Conservation (phyloP, 2,888 invertebrate genomes). For the Teleiodes luculella region DNA sequence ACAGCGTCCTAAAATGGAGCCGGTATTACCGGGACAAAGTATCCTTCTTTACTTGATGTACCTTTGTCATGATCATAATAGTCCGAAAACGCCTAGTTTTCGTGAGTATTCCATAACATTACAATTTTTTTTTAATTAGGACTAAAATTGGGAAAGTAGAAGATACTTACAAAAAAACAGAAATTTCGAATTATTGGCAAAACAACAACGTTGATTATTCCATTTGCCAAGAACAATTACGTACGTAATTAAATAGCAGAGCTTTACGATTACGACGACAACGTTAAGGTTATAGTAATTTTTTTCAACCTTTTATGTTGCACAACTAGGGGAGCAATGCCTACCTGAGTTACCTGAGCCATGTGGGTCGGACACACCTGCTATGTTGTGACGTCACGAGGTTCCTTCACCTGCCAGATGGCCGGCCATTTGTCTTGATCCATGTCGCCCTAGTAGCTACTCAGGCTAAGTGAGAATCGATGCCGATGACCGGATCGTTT, state of each 20-base stretch:
- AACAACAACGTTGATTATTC: not conserved
- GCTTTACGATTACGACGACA: constrained; percentile 4
- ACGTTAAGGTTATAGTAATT: constrained; percentile 8
- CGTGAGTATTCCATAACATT: not conserved
- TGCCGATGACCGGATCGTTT: constrained; percentile 28
- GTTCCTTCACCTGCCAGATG: constrained; percentile 57
- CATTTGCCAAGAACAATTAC: constrained; percentile 2
- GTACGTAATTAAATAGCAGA: constrained; percentile 10
- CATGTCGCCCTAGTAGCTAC: constrained; percentile 34
- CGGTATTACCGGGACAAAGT: not conserved
- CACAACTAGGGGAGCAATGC: constrained; percentile 16
- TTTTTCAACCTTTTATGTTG: constrained; percentile 18
- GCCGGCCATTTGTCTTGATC: constrained; percentile 33
- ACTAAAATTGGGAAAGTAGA: too few relatives aligned
- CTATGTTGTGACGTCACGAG: constrained; percentile 47
- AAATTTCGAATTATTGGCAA: too few relatives aligned
- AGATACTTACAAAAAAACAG: too few relatives aligned
- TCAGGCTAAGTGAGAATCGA: constrained; percentile 34
- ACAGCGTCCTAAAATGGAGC: constrained; percentile 22
- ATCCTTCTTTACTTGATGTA: not conserved
- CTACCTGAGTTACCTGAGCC: constrained; percentile 35
- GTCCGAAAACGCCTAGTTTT: not conserved
- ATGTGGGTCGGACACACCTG: constrained; percentile 49
- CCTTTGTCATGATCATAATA: not conserved
- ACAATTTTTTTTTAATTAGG: not conserved